Percentiles rank a stretch among this genome's conserved stretches.
Conservation (phyloP, 2,888 invertebrate genomes). For the Athrips mouffetella region DNA sequence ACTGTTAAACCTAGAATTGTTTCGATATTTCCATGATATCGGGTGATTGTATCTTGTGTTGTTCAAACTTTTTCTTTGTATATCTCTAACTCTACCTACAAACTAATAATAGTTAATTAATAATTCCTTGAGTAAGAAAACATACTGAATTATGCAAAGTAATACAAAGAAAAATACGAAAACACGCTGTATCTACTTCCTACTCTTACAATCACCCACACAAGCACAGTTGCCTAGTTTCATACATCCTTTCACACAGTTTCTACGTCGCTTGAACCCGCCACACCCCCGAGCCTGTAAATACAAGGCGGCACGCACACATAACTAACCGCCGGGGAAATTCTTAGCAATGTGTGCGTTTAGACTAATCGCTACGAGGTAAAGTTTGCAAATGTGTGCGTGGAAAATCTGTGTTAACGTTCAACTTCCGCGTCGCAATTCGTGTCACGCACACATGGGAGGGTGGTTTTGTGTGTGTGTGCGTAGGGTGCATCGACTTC, state of each 20-base stretch:
- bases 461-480: slow-evolving; percentile 31
- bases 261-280: slow-evolving; percentile 31
- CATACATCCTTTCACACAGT: slow-evolving; percentile 19
- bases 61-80: too few relatives aligned
- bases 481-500: slow-evolving; percentile 72
- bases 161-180: slow-evolving; percentile 11
- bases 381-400: slow-evolving; percentile 42
- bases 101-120: too few relatives aligned
- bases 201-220: slow-evolving; percentile 29
- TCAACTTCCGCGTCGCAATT: slow-evolving; percentile 66
- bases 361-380: slow-evolving; percentile 38
- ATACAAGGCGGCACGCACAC: slow-evolving; percentile 67
- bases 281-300: slow-evolving; percentile 61
- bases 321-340: slow-evolving; percentile 35
- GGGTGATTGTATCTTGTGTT: too few relatives aligned
- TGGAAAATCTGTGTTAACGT: slow-evolving; percentile 69
- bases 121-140: not conserved
- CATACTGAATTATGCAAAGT: slow-evolving; percentile 3
- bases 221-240: slow-evolving; percentile 39
- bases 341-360: slow-evolving; percentile 33
- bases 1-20: too few relatives aligned
- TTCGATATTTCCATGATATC: too few relatives aligned
- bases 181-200: slow-evolving; percentile 10
- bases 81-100: too few relatives aligned
- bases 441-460: slow-evolving; percentile 56